Evolutionary conservation across 1,140 invertebrate genomes (phyloP).

Genomic region (Drosophila willistoni): DNA sequence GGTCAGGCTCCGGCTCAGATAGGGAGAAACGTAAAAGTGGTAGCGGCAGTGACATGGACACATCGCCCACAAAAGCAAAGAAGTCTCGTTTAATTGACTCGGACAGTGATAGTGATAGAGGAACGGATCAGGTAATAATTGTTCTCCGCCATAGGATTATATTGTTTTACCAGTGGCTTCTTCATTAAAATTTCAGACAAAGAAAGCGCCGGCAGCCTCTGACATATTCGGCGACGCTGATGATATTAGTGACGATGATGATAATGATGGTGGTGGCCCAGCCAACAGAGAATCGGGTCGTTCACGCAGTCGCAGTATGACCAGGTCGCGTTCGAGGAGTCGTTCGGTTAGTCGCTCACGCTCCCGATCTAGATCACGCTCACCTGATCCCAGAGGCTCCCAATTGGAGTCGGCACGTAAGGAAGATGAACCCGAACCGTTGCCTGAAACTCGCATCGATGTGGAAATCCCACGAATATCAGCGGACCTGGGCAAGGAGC

Average conservation of each 20-base stretch:
- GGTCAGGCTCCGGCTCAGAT: constrained; percentile 57
- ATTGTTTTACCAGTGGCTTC: not conserved
- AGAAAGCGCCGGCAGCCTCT: constrained; percentile 85
- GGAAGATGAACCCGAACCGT: constrained; percentile 89
- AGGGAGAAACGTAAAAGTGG: constrained; percentile 52
- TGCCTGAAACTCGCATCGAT: constrained; percentile 96
- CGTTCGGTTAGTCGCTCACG: constrained; percentile 57
- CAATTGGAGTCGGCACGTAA: constrained; percentile 69
- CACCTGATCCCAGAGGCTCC: constrained; percentile 56
- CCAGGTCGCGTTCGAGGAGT: constrained; percentile 58
- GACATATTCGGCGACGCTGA: constrained; percentile 96
- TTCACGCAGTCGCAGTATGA: constrained; percentile 53
- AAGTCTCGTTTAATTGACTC: constrained; percentile 84
- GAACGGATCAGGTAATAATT: constrained; percentile 36
- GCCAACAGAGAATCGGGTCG: constrained; percentile 58
- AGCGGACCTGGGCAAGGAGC: constrained; percentile 94
- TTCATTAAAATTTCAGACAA: constrained; percentile 33
- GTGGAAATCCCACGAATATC: constrained; percentile 98
- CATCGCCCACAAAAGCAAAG: constrained; percentile 80
- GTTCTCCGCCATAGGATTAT: not conserved
- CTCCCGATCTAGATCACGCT: constrained; percentile 55
- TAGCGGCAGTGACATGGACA: constrained; percentile 59
- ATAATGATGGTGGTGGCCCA: constrained; percentile 84
- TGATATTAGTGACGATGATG: constrained; percentile 94
- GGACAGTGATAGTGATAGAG: constrained; percentile 84